These are phyloP conservation scores for Pachycephala philippinensis DNA, from an alignment of 2,113 vertebrate species.

Conservation along the genomic window DNA sequence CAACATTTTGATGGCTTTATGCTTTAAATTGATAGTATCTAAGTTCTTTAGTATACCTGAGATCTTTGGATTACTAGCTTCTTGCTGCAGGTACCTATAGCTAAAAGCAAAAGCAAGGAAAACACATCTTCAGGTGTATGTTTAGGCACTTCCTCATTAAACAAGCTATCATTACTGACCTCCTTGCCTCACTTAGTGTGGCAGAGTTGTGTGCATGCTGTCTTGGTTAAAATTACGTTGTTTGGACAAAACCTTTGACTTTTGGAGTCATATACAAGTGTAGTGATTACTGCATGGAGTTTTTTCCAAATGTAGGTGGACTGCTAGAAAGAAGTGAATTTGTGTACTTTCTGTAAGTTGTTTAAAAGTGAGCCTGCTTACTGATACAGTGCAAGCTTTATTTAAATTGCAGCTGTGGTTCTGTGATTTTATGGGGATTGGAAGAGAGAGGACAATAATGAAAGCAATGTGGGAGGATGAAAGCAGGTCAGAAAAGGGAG, in stretches of 20 bases:
- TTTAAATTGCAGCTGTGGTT: not conserved
- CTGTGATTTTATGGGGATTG: conserved; percentile 5
- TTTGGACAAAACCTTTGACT: not conserved
- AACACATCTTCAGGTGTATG: not conserved
- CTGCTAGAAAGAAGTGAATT: not conserved
- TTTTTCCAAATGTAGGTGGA: not conserved
- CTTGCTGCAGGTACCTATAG: not conserved
- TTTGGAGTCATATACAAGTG: not conserved
- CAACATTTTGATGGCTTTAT: not conserved
- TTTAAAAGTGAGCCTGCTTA: not conserved
- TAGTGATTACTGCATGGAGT: not conserved
- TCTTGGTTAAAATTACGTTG: not conserved
- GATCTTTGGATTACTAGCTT: not conserved
- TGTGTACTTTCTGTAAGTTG: not conserved
- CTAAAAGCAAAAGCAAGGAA: not conserved
- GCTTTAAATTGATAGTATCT: not conserved
- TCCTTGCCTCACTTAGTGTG: not conserved
- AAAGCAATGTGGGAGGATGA: conserved; percentile 53
- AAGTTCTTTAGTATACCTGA: not conserved
- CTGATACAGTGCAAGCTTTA: not conserved
- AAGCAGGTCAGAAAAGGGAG: conserved; percentile 37
- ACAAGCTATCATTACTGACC: not conserved
- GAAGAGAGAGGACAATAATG: conserved; percentile 25
- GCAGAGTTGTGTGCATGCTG: not conserved
- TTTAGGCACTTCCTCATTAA: not conserved